Evolutionary conservation across 35 echinoderm and acorn worm genomes (phyloP), one percentile per base, ranked within the genome.

Genomic region (Eucidaris tribuloides): DNA sequence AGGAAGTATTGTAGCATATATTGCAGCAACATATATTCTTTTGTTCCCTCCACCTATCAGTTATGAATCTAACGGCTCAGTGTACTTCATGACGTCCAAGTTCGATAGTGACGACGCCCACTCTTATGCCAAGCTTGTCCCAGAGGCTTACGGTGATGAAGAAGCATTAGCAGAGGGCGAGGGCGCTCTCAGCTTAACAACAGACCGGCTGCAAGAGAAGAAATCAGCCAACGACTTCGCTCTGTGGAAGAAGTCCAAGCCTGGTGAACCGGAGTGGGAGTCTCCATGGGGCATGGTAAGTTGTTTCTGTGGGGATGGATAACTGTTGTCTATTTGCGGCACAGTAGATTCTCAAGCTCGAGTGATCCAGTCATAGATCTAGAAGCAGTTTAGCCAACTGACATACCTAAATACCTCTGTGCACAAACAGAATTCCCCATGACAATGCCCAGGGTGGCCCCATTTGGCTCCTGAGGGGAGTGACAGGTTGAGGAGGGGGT

Each of bases 191-290:
- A 93, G 96, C 52, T 84, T 99, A 66, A 85, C 90, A 6, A 85
- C 92, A 31, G 90, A 93, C 42, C 72, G 81, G 41, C 96, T 99
- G 5, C 81, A 83, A 45, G 96, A 99, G 85, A 99, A 99, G 87
- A 62, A 61, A 54, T 99, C 96, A 1, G 39, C 63, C 24, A 99
- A 87, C 60, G 96, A 99, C 54, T 99, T 99, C 87, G 96, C 96
- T 0, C 68, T 99, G 4, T 99, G 96, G 96, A 99, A 99, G 70
- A 91, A 91, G 4, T 93, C 96, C 11, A 99, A 99, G 42, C 96
- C 96, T 14, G 96, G 96, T 4, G 96, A 99, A 81, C 96, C 90
- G 0, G 86, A 71, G 28, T 99, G 96, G 96, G 96, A 99, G 30
- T 99, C 96, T 4, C 96, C 91, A 0, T 93, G 96, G 96, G 90